Base-by-base conservation (phyloP, 2,888 invertebrate genomes). In the Cryptophagus acutangulus region DNA sequence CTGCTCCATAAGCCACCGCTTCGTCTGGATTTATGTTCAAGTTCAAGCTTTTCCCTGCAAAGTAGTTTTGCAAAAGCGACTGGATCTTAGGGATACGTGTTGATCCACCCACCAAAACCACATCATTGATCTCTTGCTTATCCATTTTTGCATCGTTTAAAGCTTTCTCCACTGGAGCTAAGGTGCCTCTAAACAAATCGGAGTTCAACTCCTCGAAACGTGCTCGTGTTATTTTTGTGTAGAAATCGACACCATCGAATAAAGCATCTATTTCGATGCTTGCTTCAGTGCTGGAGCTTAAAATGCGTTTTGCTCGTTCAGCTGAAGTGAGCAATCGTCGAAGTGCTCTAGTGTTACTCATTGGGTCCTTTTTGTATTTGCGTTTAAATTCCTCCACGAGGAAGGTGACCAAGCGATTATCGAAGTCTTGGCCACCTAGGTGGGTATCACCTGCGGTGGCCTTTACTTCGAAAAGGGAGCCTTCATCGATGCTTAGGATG, bases 361-460 rank as follows among this genome's bases (percentile, higher is more conserved):
- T 59, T 18, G 78, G 45, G 52, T 78, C 75, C 52, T 74, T 71
- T 36, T 63, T 65, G 56, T 54, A 70, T 48, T 73, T 73, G 2
- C 71, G 55, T 54, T 75, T 75, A 61, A 79, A 79, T 57, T 79
- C 78, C 2, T 77, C 72, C 5, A 71, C 66, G 42, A 80, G 72
- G 59, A 77, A 73, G 41, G 62, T 72, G 3, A 79, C 78, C 55
- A 80, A 58, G 14, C 77, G 69, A 54, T 75, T 78, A 50, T 74
- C 74, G 48, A 74, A 74, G 67, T 85, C 81, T 65, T 86, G 86
- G 8, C 86, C 86, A 14, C 87, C 87, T 37, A 87, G 74, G 62
- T 87, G 89, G 3, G 89, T 89, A 62, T 90, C 89, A 18, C 88
- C 88, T 18, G 87, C 85, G 2, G 87, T 90, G 1, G 89, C 74